These are phyloP conservation scores for Euplagia quadripunctaria DNA, from an alignment of 2,888 invertebrate species.

Conservation along the genomic window DNA sequence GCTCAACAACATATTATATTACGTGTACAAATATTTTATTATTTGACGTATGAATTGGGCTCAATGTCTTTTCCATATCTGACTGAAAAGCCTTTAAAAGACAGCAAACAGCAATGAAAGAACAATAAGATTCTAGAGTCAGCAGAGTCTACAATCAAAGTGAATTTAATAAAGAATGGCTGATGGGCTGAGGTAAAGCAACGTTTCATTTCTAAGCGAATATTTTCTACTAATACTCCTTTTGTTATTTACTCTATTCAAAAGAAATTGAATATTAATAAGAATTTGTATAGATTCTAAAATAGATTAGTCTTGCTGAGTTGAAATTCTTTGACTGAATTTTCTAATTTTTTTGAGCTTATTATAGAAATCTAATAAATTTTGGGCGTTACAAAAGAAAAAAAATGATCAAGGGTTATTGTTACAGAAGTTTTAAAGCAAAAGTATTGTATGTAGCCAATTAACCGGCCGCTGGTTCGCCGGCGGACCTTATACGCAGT, in stretches of 20 bases:
- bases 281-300: not conserved
- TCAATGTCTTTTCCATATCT: not conserved
- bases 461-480: too few species aligned
- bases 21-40: not conserved
- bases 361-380: not conserved
- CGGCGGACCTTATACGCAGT: too few species aligned
- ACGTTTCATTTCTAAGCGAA: not conserved
- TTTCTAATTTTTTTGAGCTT: not conserved
- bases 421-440: not conserved
- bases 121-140: not conserved
- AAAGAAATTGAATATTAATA: constrained; percentile 13
- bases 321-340: not conserved
- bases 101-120: not conserved
- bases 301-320: not conserved
- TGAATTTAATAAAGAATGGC: constrained; percentile 4
- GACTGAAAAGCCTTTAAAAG: not conserved
- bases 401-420: not conserved
- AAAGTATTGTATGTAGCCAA: not conserved
- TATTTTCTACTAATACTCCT: constrained; percentile 3
- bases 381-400: not conserved
- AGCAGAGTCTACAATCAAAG: not conserved
- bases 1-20: too few species aligned
- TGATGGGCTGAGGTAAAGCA: not conserved
- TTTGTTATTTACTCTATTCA: not conserved
- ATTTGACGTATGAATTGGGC: not conserved